Percentiles rank a stretch among this genome's conserved stretches.
These are phyloP conservation scores for Scaptomyza polygonia DNA, from an alignment of 2,888 invertebrate genomes.

Conservation along the genomic window DNA sequence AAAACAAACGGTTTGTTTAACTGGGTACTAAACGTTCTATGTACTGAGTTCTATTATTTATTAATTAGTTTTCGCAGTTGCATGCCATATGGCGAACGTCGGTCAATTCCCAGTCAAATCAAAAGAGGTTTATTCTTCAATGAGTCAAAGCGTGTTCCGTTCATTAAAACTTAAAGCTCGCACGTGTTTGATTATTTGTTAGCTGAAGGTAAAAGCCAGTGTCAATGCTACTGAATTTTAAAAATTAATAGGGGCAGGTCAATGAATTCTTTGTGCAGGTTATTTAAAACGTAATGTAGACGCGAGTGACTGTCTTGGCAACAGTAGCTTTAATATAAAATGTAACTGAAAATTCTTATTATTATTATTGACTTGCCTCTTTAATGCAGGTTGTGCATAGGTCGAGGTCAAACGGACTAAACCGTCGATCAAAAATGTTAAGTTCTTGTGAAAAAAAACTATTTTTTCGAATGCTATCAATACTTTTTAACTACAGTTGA, in stretches of 20 bases:
- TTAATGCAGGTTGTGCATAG: no score
- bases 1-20: background rate
- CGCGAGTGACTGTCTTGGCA: background rate
- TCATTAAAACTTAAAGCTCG: conserved; percentile 15
- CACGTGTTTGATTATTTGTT: conserved; percentile 14
- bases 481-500: no score
- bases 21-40: background rate
- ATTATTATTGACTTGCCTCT: no score
- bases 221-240: conserved; percentile 2
- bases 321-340: background rate
- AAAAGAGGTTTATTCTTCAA: conserved; percentile 12
- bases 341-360: no score
- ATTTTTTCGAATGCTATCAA: no score
- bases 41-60: background rate
- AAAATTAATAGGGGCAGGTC: conserved; percentile 2
- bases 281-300: background rate
- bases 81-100: conserved; percentile 1
- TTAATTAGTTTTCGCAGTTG: background rate
- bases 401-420: no score
- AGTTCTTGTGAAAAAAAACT: no score
- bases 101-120: conserved; percentile 9
- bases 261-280: background rate
- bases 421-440: no score
- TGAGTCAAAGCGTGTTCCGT: conserved; percentile 1
- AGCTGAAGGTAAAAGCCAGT: background rate